A percentile compares a stretch with the other conserved stretches of the same genome.
These are phyloP conservation scores for Champsocephalus gunnari DNA, from an alignment of 2,797 vertebrate genomes.

Conservation along the genomic window DNA sequence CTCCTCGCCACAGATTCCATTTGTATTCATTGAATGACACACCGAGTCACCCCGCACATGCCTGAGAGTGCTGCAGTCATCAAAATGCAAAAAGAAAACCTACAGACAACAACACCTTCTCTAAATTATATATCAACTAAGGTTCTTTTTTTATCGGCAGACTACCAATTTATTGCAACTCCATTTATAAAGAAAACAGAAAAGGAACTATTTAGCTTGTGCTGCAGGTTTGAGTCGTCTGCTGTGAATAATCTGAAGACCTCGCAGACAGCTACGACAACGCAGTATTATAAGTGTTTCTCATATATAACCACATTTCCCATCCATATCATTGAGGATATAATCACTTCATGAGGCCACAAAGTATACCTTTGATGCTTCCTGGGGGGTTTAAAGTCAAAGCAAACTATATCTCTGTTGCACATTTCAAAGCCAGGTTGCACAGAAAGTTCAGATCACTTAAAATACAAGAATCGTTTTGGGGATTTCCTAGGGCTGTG, in stretches of 20 bases:
- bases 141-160: not conserved
- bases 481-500: too few relatives aligned
- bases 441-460: not conserved
- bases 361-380: too few relatives aligned
- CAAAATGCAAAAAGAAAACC: not conserved
- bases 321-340: not conserved
- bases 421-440: not conserved
- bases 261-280: not conserved
- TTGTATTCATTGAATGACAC: conserved; percentile 23
- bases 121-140: too few relatives aligned
- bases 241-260: conserved; percentile 7
- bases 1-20: not conserved
- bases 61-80: conserved; percentile 38
- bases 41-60: conserved; percentile 34
- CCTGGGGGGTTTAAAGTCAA: too few relatives aligned
- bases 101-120: too few relatives aligned
- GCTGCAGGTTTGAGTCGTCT: conserved; percentile 2
- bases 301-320: not conserved
- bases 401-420: not conserved
- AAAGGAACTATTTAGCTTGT: not conserved
- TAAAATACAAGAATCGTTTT: not conserved
- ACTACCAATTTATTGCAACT: not conserved
- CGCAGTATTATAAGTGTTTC: not conserved
- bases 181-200: not conserved
- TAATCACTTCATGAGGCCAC: not conserved